phyloP scores from a whole-genome alignment of 2,888 invertebrate species.

The Brachynemurus nebulosus region DNA sequence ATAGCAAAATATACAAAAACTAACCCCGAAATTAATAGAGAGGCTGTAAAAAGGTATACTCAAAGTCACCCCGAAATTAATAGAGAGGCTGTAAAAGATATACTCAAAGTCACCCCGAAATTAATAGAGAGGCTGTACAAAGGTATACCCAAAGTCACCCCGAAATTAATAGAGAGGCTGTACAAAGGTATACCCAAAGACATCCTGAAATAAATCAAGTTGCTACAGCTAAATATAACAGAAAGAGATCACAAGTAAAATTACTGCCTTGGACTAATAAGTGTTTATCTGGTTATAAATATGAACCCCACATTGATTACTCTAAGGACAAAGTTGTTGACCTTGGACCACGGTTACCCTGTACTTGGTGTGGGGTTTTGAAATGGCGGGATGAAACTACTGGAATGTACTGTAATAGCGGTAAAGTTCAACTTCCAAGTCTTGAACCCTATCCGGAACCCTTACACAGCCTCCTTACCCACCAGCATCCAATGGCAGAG shows the following conservation, averaged over 20 bases:
- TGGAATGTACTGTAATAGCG: background rate
- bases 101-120: too few relatives aligned
- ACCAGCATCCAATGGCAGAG: conserved; percentile 10
- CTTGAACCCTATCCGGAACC: background rate
- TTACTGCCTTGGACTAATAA: background rate
- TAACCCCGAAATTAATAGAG: too few relatives aligned
- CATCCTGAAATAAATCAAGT: too few relatives aligned
- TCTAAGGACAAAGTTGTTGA: background rate
- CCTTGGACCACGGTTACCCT: background rate
- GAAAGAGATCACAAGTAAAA: background rate
- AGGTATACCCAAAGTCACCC: too few relatives aligned
- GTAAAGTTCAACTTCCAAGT: background rate
- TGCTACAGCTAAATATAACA: background rate
- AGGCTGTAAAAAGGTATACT: too few relatives aligned
- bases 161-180: too few relatives aligned
- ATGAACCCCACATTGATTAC: background rate
- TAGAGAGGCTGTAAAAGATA: too few relatives aligned
- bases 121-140: too few relatives aligned
- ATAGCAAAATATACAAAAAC: too few relatives aligned
- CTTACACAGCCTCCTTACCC: conserved; percentile 15
- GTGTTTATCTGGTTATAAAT: background rate
- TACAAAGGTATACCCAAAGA: too few relatives aligned
- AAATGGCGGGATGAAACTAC: background rate
- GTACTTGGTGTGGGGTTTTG: background rate
- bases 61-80: too few relatives aligned